Evolutionary conservation across 2,113 vertebrate genomes (phyloP), one percentile per base, ranked within the genome.

Genomic region (Procapra przewalskii): DNA sequence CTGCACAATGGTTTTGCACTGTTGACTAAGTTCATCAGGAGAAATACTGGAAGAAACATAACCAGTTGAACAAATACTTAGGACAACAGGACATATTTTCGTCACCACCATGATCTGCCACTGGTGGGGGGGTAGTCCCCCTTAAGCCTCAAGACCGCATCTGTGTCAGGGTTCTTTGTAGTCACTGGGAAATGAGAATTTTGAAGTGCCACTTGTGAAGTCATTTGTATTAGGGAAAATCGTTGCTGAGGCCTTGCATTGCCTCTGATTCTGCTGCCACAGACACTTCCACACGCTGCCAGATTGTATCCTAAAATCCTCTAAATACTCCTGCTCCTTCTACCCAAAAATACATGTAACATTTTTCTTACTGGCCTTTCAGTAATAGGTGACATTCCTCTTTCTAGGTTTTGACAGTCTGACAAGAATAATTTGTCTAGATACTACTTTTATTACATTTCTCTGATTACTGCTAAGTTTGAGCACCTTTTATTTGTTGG

Each of bases 301-400:
- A 60, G 80, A 55, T 27, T 77, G 23, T 45, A 36, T 81, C 87
- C 17, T 71, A 62, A 95, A 93, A 54, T 54, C 50, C 55, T 67
- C 40, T 27, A 82, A 48, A 2, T 36, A 54, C 16, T 59, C 19
- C 16, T 52, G 36, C 62, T 59, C 89, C 83, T 94, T 43, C 52
- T 60, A 60, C 7, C 27, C 48, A 55, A 60, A 97, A 60, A 36
- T 11, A 1, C 2, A 10, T 59, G 40, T 36, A 50, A 52, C 29
- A 2, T 33, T 89, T 81, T 84, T 52, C 62, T 54, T 43, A 90
- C 10, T n/a, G 92, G 59, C 31, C 15, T 60, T 71, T 36, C 15
- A 36, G 90, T 29, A 55, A 45, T 10, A 62, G 27, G 15, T 87
- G 27, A 50, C 59, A 31, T 57, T 79, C 17, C 16, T 93, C 7